Conservation (phyloP, 2,888 invertebrate genomes). For the Dryobota labecula region DNA sequence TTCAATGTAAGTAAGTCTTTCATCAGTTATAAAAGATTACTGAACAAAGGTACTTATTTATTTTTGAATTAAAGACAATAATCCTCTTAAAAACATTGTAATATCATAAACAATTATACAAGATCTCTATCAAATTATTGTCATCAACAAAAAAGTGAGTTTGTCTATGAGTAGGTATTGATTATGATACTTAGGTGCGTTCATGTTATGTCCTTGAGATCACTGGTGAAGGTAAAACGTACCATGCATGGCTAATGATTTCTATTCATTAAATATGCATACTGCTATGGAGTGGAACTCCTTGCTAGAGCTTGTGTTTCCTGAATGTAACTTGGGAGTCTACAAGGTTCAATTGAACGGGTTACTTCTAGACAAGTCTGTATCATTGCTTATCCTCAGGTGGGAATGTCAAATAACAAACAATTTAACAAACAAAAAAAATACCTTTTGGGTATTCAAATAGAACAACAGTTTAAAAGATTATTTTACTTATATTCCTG, state of each 20-base stretch:
- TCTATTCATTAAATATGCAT: constrained; percentile 33
- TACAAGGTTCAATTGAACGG: background rate
- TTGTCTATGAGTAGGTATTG: constrained; percentile 19
- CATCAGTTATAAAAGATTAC: background rate
- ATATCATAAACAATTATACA: background rate
- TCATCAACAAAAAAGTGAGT: background rate
- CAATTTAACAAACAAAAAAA: too few species aligned
- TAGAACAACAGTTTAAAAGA: too few species aligned
- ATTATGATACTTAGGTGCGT: constrained; percentile 9
- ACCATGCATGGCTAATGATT: constrained; percentile 41
- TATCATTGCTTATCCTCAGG: background rate
- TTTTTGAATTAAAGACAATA: background rate
- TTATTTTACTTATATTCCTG: too few species aligned
- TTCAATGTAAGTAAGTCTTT: background rate
- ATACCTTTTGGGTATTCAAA: background rate
- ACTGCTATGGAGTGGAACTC: background rate
- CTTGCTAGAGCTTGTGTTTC: constrained; percentile 20
- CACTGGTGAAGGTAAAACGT: constrained; percentile 17
- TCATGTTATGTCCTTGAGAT: constrained; percentile 19
- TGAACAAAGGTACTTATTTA: background rate
- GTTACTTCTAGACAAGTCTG: background rate
- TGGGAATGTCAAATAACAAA: background rate
- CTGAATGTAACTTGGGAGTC: constrained; percentile 4
- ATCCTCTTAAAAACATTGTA: background rate
- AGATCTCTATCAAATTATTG: background rate